A percentile compares a stretch with the other conserved stretches of the same genome.
Conservation (phyloP, 2,888 invertebrate genomes). For the Norana najaformis region DNA sequence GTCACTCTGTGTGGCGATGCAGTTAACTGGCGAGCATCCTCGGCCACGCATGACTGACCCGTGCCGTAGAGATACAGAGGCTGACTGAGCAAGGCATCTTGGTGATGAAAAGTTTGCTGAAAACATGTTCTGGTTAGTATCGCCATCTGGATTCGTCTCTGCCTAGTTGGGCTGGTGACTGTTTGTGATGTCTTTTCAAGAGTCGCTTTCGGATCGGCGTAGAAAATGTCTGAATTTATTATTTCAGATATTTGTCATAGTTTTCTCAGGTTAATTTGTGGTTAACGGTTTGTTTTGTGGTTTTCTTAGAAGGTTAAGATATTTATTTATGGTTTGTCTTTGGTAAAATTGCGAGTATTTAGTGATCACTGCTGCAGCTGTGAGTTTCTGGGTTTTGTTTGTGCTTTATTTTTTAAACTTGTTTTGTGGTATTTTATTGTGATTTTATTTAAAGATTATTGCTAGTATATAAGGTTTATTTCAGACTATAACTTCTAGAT, state of each 20-base stretch:
- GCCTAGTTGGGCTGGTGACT: neutral
- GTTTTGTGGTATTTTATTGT: neutral
- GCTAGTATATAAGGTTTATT: neutral
- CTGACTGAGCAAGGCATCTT: neutral
- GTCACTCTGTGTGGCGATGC: neutral
- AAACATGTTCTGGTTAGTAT: neutral
- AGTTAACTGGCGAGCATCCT: neutral
- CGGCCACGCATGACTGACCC: neutral
- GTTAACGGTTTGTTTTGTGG: neutral
- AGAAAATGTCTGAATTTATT: neutral
- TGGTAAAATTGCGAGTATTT: neutral
- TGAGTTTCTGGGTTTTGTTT: neutral
- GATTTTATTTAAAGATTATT: neutral
- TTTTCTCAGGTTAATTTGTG: neutral
- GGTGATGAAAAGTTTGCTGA: neutral
- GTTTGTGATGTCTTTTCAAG: neutral
- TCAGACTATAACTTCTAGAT: neutral
- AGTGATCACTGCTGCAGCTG: neutral
- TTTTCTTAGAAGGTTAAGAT: too few species aligned
- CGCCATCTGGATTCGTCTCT: neutral
- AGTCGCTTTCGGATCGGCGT: neutral
- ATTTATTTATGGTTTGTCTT: too few species aligned
- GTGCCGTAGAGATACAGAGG: neutral
- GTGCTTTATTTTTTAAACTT: neutral
- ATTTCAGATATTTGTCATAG: neutral